Base-by-base conservation (phyloP, 1,140 invertebrate genomes). In the Drosophila orosa region DNA sequence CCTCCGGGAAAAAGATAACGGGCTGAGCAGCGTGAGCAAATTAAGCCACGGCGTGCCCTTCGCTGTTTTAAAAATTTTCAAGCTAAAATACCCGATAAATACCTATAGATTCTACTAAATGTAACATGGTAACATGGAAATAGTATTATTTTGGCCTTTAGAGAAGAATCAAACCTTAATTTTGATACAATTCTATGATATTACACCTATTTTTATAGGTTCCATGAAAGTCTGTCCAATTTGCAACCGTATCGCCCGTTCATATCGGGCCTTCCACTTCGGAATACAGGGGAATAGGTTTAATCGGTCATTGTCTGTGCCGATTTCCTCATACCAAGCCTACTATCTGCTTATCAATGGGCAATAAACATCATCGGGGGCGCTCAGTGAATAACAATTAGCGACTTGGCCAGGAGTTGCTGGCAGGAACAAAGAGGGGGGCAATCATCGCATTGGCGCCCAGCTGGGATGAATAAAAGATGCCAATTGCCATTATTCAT, bases 371-470 rank as follows among this genome's bases (percentile, higher is more conserved):
- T 66, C 65, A 48, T 31, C 45, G 44, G 24, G 24, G 25, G 22
- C 45, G 33, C 45, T 45, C 65, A 68, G 22, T 68, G 65, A 68
- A 68, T 68, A 68, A 68, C 65, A 68, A 68, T 68, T 44, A 67
- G 40, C 35, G 29, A 29, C 65, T 54, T 22, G n/a, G 45, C 17
- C 44, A 66, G 65, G 60, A 67, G 65, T 33, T 61, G 13, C 12
- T 19, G 17, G 57, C 10, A 42, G 59, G 59, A 31, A 67, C 33
- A 33, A 50, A 40, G 44, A 5, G 22, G 19, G 29, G 19, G 4
- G 40, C 19, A 19, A 25, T 4, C 8, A 47, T 10, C 19, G 22
- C n/a, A 35, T 29, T 17, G 29, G 25, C 42, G 42, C 40, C 42
- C 58, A 60, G 25, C 24, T 67, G 59, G 35, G 10, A 68, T 68